Evolutionary conservation across 2,797 vertebrate species (phyloP).

Genomic region (Muscicapa striata): DNA sequence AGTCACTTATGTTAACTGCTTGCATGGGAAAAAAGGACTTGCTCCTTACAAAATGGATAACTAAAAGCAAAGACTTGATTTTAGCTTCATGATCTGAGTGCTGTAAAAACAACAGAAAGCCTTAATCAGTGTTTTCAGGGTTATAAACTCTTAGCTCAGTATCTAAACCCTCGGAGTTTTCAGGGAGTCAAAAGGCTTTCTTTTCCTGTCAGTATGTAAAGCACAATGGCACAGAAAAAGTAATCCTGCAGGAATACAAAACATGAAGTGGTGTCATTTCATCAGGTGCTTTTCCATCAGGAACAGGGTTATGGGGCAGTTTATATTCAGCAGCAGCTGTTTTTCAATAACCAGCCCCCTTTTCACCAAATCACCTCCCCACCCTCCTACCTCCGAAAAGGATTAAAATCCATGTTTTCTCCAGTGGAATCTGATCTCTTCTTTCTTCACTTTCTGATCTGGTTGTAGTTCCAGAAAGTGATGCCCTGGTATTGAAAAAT

Average conservation of each 20-base stretch:
- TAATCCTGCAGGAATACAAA: background rate
- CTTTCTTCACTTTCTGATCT: conserved; percentile 21
- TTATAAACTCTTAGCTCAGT: background rate
- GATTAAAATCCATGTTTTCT: background rate
- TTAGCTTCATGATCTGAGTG: background rate
- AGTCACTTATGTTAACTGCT: background rate
- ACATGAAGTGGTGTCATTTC: background rate
- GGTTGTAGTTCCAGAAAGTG: conserved; percentile 39
- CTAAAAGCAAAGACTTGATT: background rate
- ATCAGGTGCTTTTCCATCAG: background rate
- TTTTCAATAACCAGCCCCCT: background rate
- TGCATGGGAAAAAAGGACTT: background rate
- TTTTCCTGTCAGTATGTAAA: background rate
- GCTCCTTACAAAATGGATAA: background rate
- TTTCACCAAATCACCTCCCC: background rate
- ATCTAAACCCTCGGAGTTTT: background rate
- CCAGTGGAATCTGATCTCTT: background rate
- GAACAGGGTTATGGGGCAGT: background rate
- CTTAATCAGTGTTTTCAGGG: background rate
- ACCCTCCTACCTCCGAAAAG: too few species aligned
- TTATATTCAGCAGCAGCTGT: background rate
- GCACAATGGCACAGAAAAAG: background rate
- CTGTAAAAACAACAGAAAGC: background rate
- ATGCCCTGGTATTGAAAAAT: conserved; percentile 23
- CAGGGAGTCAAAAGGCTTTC: background rate